These are phyloP conservation scores for Lithophane leautieri DNA, from an alignment of 2,888 invertebrate species.

Conservation along the genomic window DNA sequence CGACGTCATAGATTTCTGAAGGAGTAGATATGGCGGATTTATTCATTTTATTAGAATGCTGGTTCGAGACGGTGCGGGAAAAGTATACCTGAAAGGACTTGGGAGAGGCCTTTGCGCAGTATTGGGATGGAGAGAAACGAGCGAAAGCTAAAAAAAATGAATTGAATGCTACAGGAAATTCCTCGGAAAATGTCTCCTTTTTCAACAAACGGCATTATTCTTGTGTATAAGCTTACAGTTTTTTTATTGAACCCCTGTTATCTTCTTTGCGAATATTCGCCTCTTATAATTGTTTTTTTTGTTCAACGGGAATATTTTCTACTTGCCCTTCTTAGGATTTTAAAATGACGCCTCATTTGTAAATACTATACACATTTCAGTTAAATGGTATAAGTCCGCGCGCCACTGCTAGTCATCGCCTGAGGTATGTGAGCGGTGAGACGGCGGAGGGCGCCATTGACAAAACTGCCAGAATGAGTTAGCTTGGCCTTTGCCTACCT, in stretches of 20 bases:
- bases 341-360: neutral
- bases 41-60: neutral
- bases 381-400: neutral
- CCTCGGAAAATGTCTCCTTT: neutral
- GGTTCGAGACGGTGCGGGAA: neutral
- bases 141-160: neutral
- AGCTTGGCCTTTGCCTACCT: too few species aligned
- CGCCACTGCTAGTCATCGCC: too few species aligned
- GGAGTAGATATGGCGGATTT: conserved; percentile 36
- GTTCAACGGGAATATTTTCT: neutral
- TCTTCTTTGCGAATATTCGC: neutral
- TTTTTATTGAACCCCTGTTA: neutral
- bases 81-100: neutral
- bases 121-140: neutral
- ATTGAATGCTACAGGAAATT: neutral
- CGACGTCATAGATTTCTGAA: conserved; percentile 28
- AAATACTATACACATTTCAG: neutral
- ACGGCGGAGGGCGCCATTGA: too few species aligned
- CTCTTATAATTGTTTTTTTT: too few species aligned
- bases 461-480: too few species aligned
- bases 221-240: neutral
- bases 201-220: neutral
- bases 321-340: neutral
- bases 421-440: too few species aligned
- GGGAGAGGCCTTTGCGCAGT: neutral